A percentile compares a stretch with the other conserved stretches of the same genome.
These are phyloP conservation scores for Nephrotoma flavescens DNA, from an alignment of 2,888 invertebrate species.

Conservation along the genomic window DNA sequence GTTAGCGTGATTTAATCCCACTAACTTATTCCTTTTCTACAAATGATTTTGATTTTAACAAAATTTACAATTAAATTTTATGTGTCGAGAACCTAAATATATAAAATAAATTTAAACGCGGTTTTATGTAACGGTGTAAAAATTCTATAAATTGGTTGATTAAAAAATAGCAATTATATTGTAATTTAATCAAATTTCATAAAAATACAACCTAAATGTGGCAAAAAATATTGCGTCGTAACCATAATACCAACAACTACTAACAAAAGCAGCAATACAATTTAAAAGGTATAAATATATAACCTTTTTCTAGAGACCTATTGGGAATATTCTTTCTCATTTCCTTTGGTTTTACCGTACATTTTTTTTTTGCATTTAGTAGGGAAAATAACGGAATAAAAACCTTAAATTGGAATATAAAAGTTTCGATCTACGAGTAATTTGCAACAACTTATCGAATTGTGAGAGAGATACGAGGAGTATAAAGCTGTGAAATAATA, in stretches of 20 bases:
- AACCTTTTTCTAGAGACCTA: not conserved
- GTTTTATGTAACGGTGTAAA: no score
- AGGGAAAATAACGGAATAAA: not conserved
- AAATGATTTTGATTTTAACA: no score
- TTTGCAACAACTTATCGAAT: not conserved
- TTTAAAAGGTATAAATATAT: not conserved
- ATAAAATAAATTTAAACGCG: no score
- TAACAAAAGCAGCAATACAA: not conserved
- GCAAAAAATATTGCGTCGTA: no score
- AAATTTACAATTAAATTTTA: no score
- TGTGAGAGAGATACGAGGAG: not conserved
- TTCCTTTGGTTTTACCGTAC: not conserved
- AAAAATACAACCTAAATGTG: no score
- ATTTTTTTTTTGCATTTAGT: not conserved
- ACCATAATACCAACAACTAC: not conserved
- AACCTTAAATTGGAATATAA: not conserved
- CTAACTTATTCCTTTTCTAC: no score
- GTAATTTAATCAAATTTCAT: no score
- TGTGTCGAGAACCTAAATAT: no score
- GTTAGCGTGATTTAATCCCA: no score
- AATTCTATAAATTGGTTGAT: no score
- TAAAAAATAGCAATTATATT: no score
- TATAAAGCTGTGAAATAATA: not conserved
- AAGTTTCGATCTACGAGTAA: not conserved
- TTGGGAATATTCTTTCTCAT: not conserved